Conservation (phyloP, 2,888 invertebrate genomes). For the Listrodromus nycthemerus region DNA sequence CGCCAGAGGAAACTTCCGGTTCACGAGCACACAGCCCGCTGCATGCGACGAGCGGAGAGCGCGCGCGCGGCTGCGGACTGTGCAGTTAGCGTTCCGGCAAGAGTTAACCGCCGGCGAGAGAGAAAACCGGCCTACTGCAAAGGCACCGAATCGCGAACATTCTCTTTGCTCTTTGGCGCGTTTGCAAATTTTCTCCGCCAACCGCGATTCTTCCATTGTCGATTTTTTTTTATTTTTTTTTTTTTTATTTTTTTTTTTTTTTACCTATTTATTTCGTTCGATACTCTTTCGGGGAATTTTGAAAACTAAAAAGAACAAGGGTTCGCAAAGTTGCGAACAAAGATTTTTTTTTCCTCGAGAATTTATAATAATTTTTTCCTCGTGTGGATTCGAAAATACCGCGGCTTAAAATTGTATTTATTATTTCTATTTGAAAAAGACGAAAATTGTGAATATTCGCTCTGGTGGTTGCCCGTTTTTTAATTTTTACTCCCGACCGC, state of each 20-base stretch:
- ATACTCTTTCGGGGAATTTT: no score
- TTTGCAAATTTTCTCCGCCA: neutral
- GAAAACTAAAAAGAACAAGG: no score
- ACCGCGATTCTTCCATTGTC: neutral
- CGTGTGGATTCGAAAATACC: no score
- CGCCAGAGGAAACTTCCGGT: slow-evolving; percentile 59
- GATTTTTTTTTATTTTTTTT: neutral
- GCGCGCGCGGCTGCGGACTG: slow-evolving; percentile 39
- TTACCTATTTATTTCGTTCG: neutral
- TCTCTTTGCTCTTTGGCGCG: slow-evolving; percentile 27
- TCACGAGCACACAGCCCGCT: slow-evolving; percentile 37
- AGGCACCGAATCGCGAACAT: slow-evolving; percentile 43
- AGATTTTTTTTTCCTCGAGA: no score
- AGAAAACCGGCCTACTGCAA: slow-evolving; percentile 36
- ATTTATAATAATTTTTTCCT: no score
- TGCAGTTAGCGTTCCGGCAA: slow-evolving; percentile 55
- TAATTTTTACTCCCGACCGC: neutral
- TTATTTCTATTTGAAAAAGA: no score
- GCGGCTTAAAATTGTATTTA: no score
- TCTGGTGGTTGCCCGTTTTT: slow-evolving; percentile 26
- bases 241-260: no score
- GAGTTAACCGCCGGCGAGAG: slow-evolving; percentile 37
- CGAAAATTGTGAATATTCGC: slow-evolving; percentile 36
- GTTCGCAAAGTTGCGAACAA: no score
- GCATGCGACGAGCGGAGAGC: slow-evolving; percentile 30